phyloP scores from a whole-genome alignment of 2,888 invertebrate genomes.

The Bembecia ichneumoniformis region DNA sequence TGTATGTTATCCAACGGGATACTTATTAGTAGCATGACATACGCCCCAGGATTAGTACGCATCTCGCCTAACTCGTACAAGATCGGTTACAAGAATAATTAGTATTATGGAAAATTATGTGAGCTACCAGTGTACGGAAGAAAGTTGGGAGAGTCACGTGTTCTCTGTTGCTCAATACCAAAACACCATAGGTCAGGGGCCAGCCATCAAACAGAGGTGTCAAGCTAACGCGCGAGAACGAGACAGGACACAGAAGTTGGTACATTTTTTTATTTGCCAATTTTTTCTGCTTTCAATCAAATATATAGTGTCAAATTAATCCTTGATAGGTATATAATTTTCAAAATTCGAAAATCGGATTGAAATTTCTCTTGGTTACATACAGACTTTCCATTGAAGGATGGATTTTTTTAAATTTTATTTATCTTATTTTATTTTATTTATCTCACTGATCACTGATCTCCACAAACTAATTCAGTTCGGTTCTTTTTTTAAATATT shows the following conservation, averaged over 20 bases:
- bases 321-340: neutral
- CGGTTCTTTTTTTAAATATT: too few relatives aligned
- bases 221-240: slow-evolving; percentile 88
- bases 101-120: slow-evolving; percentile 43
- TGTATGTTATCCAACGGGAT: slow-evolving; percentile 54
- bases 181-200: slow-evolving; percentile 33
- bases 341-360: too few relatives aligned
- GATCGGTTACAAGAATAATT: neutral
- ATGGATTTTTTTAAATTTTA: too few relatives aligned
- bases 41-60: slow-evolving; percentile 47
- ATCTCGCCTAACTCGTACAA: slow-evolving; percentile 20
- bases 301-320: too few relatives aligned
- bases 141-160: slow-evolving; percentile 44
- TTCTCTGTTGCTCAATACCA: slow-evolving; percentile 31
- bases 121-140: slow-evolving; percentile 43
- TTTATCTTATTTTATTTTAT: too few relatives aligned
- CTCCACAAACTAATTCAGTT: neutral
- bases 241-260: slow-evolving; percentile 87
- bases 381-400: too few relatives aligned
- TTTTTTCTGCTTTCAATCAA: neutral
- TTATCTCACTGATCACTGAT: too few relatives aligned
- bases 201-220: slow-evolving; percentile 75
- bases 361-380: too few relatives aligned
- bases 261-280: slow-evolving; percentile 16
- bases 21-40: slow-evolving; percentile 48